Conservation (phyloP, 2,888 invertebrate genomes). For the Epinotia ramella region DNA sequence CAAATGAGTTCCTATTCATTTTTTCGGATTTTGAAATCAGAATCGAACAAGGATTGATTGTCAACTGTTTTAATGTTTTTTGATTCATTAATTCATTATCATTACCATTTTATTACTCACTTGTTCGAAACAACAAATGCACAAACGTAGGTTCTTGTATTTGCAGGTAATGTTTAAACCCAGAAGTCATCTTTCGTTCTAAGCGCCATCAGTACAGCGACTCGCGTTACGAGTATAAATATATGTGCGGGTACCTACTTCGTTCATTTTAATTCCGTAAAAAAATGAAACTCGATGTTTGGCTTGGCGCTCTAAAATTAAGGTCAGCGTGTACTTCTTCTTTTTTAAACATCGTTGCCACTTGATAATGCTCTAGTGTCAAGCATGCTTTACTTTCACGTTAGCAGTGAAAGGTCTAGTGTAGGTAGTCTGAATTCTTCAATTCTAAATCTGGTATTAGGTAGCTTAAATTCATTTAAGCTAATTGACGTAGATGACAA, state of each 20-base stretch:
- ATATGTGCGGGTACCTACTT: background rate
- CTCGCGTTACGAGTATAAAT: background rate
- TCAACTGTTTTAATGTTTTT: too few relatives aligned
- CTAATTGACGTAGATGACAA: conserved; percentile 3
- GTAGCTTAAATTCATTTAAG: background rate
- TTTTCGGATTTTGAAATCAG: background rate
- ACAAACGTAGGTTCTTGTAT: too few relatives aligned
- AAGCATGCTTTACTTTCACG: conserved; percentile 35
- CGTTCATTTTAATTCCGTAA: background rate
- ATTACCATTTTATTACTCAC: too few relatives aligned
- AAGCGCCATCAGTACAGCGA: too few relatives aligned
- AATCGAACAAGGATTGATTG: too few relatives aligned
- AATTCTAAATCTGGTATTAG: conserved; percentile 21
- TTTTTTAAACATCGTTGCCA: conserved; percentile 18
- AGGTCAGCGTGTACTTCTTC: conserved; percentile 16
- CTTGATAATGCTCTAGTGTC: conserved; percentile 13
- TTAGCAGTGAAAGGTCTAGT: conserved; percentile 38
- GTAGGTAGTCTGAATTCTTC: conserved; percentile 12
- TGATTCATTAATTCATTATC: too few relatives aligned
- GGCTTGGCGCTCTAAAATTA: conserved; percentile 25
- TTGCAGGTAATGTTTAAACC: too few relatives aligned
- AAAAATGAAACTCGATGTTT: background rate
- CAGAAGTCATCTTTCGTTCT: too few relatives aligned
- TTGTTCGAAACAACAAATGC: too few relatives aligned
- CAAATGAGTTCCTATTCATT: conserved; percentile 11